These are phyloP conservation scores for Anolis apletophallus DNA, from an alignment of 2,797 vertebrate species.

Conservation along the genomic window DNA sequence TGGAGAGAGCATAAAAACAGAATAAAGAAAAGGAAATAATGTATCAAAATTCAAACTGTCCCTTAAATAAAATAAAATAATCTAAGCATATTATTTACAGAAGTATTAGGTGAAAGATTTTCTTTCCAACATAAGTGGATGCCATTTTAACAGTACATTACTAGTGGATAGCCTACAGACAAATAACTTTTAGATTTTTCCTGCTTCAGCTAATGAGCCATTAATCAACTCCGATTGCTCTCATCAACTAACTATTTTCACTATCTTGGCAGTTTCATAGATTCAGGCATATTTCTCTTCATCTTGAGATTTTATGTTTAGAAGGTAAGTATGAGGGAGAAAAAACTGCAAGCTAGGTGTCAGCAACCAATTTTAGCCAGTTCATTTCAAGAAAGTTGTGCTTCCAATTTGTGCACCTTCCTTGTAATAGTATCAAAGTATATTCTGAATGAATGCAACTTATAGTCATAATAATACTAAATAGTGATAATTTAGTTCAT, in stretches of 20 bases:
- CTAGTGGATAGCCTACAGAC: neutral
- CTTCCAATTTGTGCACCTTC: neutral
- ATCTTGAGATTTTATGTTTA: neutral
- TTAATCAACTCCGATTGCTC: conserved; percentile 7
- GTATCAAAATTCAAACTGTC: no score
- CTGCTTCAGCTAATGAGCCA: conserved; percentile 11
- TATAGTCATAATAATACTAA: neutral
- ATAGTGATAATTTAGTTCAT: neutral
- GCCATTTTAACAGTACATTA: neutral
- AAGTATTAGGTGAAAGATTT: neutral
- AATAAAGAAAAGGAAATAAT: neutral
- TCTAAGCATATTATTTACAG: neutral
- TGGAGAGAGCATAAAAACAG: neutral
- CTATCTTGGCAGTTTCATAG: neutral
- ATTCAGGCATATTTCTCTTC: neutral
- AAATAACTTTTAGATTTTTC: conserved; percentile 21
- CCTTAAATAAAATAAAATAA: neutral
- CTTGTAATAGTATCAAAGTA: neutral
- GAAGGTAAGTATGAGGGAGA: neutral
- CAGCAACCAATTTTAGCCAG: neutral
- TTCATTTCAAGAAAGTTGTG: neutral
- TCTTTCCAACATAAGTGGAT: neutral
- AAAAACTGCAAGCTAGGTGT: neutral
- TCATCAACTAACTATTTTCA: conserved; percentile 4
- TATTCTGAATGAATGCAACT: neutral